These are phyloP conservation scores for Microtus obscurus DNA, from an alignment of 2,797 vertebrate genomes.

Conservation along the genomic window DNA sequence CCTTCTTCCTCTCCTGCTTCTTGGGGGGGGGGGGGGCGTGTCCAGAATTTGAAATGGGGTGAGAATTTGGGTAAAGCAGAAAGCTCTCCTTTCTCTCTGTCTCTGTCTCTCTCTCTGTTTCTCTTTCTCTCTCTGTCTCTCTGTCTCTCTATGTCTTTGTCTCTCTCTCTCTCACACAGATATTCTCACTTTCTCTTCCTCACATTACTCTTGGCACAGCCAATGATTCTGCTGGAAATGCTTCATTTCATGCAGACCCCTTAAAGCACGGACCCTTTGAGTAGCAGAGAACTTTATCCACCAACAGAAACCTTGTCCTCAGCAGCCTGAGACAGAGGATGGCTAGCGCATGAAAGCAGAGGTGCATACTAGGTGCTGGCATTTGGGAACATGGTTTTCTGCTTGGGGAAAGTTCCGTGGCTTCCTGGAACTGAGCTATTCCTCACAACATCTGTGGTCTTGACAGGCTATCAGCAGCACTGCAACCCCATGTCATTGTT, in stretches of 20 bases:
- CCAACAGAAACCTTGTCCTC: neutral
- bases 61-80: neutral
- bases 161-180: no score
- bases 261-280: neutral
- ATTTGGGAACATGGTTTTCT: neutral
- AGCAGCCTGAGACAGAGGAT: neutral
- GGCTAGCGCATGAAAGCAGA: rapidly evolving
- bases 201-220: neutral
- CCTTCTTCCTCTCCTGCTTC: neutral
- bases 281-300: neutral
- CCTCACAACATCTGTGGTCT: neutral
- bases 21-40: neutral
- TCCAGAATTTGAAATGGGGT: neutral
- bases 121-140: no score
- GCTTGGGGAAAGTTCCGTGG: rapidly evolving
- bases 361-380: rapidly evolving
- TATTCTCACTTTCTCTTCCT: neutral
- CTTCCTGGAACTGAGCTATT: neutral
- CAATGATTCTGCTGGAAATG: neutral
- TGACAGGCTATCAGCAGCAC: neutral
- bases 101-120: no score
- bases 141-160: no score
- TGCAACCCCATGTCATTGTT: no score
- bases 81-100: neutral
- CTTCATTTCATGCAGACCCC: neutral